Base-by-base conservation (phyloP, 2,113 vertebrate genomes). In the Tonatia bakeri region DNA sequence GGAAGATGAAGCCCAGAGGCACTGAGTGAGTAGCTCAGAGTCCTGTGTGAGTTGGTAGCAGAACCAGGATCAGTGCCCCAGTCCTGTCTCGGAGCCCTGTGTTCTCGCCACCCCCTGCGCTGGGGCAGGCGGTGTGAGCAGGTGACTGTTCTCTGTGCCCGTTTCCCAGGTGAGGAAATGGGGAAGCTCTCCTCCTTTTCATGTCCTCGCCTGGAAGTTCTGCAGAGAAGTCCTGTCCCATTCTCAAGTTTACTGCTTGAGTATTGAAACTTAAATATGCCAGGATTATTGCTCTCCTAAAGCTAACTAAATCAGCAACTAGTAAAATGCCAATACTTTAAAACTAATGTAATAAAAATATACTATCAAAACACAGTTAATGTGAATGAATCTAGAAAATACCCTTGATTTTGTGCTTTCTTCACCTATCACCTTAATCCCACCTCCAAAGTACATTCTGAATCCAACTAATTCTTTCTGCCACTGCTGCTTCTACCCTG, bases 311-410 rank as follows among this genome's bases (percentile, higher is more conserved):
- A 82, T 52, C 26, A 65, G 36, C 28, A 64, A 67, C 31, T 56
- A 65, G 43, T 54, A 72, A 82, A 11, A 87, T 83, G 33, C 10
- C 19, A 43, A 36, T 70, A 52, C 70, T 88, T 83, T 40, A 47
- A 67, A 70, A 76, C 56, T 16, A 64, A 50, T 16, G 31, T 64
- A 14, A n/a, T 79, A 77, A 59, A 96, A 87, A 83, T 20, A 76
- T 10, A 40, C 28, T 50, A 47, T 54, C 40, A 76, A 91, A 91
- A n/a, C 50, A 76, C 87, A 83, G 69, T 33, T 83, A 76, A 28
- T 83, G 69, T 64, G 33, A 61, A 13, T 69, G 54, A 50, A 56
- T 26, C 40, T 77, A 50, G 52, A 70, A 13, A 14, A 75, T 83
- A 45, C 56, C 43, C 33, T 96, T 16, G 65, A 47, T 43, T 94